Evolutionary conservation across 2,113 vertebrate genomes (phyloP).

Genomic region (Furnarius figulus): DNA sequence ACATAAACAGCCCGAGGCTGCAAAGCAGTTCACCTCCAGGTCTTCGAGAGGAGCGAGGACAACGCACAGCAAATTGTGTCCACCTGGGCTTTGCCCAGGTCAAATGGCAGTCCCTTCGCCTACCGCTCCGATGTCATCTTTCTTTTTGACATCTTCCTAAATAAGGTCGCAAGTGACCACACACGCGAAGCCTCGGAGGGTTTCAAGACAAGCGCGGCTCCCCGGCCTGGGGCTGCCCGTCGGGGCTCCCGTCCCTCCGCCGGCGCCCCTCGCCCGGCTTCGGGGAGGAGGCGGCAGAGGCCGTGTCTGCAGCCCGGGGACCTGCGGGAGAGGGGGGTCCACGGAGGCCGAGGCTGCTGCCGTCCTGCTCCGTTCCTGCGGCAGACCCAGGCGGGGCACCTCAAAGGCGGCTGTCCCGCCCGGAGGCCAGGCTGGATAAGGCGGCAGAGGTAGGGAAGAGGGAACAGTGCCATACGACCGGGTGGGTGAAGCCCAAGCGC

Average conservation of each 20-base stretch:
- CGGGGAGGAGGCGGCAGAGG: neutral
- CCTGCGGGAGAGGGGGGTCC: neutral
- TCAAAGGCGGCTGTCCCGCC: neutral
- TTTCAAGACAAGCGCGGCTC: neutral
- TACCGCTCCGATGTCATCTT: neutral
- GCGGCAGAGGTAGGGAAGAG: neutral
- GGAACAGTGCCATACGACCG: neutral
- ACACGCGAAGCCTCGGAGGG: neutral
- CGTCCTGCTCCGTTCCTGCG: neutral
- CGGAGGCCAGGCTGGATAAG: neutral
- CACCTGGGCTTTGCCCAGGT: constrained; percentile 66
- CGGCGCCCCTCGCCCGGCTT: neutral
- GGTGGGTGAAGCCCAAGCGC: constrained; percentile 2
- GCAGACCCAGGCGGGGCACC: neutral
- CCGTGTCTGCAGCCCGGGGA: neutral
- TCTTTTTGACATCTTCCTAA: constrained; percentile 36
- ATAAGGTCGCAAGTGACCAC: neutral
- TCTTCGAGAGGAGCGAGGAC: constrained; percentile 78
- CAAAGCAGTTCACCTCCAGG: constrained; percentile 85
- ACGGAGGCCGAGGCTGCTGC: neutral
- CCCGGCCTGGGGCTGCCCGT: neutral
- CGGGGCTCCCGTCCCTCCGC: neutral
- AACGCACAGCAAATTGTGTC: constrained; percentile 66
- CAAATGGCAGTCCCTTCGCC: constrained; percentile 3
- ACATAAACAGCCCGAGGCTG: constrained; percentile 78